Base-by-base conservation (phyloP, 2,113 vertebrate genomes). In the Psephotus haematonotus region DNA sequence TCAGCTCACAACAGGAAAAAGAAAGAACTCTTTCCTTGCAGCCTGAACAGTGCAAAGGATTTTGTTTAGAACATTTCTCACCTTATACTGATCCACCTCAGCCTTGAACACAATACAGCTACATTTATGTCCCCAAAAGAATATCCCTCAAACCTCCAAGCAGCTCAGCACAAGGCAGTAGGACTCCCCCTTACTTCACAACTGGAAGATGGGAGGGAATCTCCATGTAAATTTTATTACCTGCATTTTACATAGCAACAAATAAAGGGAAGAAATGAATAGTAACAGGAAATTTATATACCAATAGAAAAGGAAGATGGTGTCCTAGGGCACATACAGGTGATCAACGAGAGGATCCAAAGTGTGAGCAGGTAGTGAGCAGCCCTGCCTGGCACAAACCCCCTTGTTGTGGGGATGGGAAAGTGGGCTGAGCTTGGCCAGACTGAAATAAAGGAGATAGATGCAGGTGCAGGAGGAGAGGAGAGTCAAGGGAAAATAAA, bases 341-440 rank as follows among this genome's bases (percentile, higher is more conserved):
- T 59, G 55, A 59, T 23, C 55, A n/a, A 10, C 22, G 64, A 72
- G 63, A 64, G 39, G 20, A 35, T 33, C 53, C 15, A 14, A 16
- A 0, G 1, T 4, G 33, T 20, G 18, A 41, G 14, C 70, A 44
- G 14, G 53, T 9, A 64, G n/a, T 1, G 7, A 39, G 39, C 63
- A 69, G 39, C 35, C 31, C 28, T 33, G 35, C 31, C 39, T 7
- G 29, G 35, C 69, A 85, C 22, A 37, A 43, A 31, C 1, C 22
- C 13, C 31, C 10, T 37, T 3, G 0, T 50, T 13, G 5, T 16
- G 13, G 41, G 29, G 27, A 24, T 17, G 17, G 19, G 13, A 24
- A 11, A 10, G n/a, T 1, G 22, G 7, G 39, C 68, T 44, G 55
- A 29, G 12, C 53, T 64, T 35, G 69, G 49, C 24, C 18, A 52